Conservation (phyloP, 2,797 vertebrate genomes). For the Chloroceryle inda region DNA sequence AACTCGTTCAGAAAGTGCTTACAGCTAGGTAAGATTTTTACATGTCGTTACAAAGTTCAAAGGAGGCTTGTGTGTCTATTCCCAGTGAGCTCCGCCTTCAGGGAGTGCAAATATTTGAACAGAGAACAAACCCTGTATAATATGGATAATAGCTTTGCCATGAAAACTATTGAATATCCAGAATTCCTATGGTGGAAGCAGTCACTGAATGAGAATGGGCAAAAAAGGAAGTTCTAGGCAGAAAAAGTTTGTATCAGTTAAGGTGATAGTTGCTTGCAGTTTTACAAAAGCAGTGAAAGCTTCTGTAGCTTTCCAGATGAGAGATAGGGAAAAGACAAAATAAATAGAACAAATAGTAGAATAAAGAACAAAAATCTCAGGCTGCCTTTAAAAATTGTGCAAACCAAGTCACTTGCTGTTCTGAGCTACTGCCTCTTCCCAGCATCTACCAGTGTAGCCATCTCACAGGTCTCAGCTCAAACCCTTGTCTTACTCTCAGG, state of each 20-base stretch:
- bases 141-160: neutral
- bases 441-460: neutral
- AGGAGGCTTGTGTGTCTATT: neutral
- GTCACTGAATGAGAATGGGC: neutral
- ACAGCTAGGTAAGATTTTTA: slow-evolving; percentile 4
- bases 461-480: neutral
- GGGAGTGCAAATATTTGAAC: neutral
- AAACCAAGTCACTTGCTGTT: neutral
- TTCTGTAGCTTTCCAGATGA: neutral
- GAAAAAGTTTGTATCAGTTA: neutral
- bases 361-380: neutral
- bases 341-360: neutral
- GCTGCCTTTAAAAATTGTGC: neutral
- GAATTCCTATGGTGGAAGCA: neutral
- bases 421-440: neutral
- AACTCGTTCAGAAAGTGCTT: neutral
- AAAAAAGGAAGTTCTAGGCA: neutral
- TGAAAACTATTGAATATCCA: slow-evolving; percentile 6
- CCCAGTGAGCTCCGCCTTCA: neutral
- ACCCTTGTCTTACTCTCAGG: neutral
- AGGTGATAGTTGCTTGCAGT: neutral
- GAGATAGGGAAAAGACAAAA: fast-evolving
- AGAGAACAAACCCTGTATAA: neutral
- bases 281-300: neutral
- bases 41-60: neutral